phyloP scores from a whole-genome alignment of 2,888 invertebrate species.

The Andrena chrysosceles region DNA sequence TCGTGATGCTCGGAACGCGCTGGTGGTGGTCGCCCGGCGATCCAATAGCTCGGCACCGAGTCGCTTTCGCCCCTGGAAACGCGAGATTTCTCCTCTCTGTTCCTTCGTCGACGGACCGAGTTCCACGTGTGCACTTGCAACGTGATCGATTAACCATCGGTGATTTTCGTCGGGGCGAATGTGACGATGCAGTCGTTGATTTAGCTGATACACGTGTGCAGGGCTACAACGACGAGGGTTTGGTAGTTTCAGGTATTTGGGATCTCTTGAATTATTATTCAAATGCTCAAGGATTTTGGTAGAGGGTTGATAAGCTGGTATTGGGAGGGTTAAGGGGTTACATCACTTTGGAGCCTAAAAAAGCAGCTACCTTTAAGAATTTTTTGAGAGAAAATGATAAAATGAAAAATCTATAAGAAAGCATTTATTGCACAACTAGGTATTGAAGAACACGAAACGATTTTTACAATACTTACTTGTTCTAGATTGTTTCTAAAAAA shows the following conservation, averaged over 20 bases:
- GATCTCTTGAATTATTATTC: too few species aligned
- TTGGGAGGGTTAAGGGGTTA: background rate
- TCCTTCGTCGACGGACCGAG: constrained; percentile 4
- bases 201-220: background rate
- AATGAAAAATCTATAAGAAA: too few species aligned
- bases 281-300: background rate
- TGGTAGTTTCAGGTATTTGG: too few species aligned
- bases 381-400: too few species aligned
- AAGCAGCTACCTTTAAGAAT: too few species aligned
- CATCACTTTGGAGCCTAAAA: too few species aligned
- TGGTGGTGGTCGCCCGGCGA: constrained; percentile 46
- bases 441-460: too few species aligned
- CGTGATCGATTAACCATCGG: constrained; percentile 1
- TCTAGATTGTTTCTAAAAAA: too few species aligned
- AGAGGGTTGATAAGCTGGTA: too few species aligned
- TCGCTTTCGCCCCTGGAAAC: constrained; percentile 53
- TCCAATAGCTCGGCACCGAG: constrained; percentile 56
- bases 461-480: too few species aligned
- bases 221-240: background rate
- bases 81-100: constrained; percentile 43
- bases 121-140: background rate
- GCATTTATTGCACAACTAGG: too few species aligned
- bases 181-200: background rate
- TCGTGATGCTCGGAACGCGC: constrained; percentile 64
- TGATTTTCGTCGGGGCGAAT: background rate